These are phyloP conservation scores for Thaumetopoea pityocampa DNA, from an alignment of 1,140 invertebrate species.

Conservation along the genomic window DNA sequence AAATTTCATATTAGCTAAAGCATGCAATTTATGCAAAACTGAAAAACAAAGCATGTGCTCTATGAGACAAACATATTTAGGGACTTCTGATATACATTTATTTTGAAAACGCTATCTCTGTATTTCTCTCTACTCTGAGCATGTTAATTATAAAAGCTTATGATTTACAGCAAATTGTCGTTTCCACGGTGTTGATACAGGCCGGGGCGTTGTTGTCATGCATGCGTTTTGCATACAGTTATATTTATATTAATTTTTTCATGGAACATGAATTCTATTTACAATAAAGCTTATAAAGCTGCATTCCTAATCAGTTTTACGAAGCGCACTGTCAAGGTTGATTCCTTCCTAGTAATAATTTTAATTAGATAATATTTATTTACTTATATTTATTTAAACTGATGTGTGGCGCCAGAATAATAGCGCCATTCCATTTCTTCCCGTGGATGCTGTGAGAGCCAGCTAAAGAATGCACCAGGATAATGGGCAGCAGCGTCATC, in stretches of 20 bases:
- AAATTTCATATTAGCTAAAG: no score
- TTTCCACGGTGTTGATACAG: constrained; percentile 20
- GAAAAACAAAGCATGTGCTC: constrained; percentile 1
- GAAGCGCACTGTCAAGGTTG: constrained; percentile 35
- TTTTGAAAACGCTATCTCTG: constrained; percentile 20
- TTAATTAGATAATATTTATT: no score
- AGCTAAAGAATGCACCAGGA: no score
- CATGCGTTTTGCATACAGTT: constrained; percentile 36
- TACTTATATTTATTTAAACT: no score
- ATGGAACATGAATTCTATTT: constrained; percentile 28
- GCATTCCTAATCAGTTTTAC: constrained; percentile 5
- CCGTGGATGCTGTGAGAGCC: no score
- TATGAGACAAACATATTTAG: background rate
- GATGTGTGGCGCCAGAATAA: no score
- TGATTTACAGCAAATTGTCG: constrained; percentile 33
- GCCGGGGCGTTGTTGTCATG: constrained; percentile 30
- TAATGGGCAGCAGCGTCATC: no score
- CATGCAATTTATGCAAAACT: background rate
- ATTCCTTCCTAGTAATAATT: no score
- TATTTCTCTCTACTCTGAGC: constrained; percentile 38
- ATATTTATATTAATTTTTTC: constrained; percentile 31
- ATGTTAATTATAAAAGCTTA: constrained; percentile 23
- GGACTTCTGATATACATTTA: background rate
- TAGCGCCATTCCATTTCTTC: no score
- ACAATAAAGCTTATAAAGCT: constrained; percentile 23